A percentile compares a stretch with the other conserved stretches of the same genome.
These are phyloP conservation scores for Diaphora mendica DNA, from an alignment of 2,888 invertebrate species.

Conservation along the genomic window DNA sequence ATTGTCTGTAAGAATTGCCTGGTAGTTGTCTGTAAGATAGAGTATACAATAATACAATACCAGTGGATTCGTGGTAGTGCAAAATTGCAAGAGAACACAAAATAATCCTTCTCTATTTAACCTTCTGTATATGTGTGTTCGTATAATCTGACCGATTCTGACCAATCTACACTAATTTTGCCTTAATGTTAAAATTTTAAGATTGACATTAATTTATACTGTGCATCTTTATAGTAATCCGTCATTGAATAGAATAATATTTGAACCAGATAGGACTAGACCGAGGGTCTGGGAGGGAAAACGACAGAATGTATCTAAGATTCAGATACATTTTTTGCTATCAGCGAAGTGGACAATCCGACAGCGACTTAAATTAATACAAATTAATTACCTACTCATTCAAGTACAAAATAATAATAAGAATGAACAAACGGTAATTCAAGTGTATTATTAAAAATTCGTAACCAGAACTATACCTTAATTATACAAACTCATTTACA, in stretches of 20 bases:
- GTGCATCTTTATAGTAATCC: constrained; percentile 67
- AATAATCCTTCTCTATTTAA: neutral
- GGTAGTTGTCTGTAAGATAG: constrained; percentile 21
- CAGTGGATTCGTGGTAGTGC: neutral
- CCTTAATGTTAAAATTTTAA: constrained; percentile 72
- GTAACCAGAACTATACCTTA: constrained; percentile 60
- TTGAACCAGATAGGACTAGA: constrained; percentile 50
- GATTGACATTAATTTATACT: constrained; percentile 72
- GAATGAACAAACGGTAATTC: constrained; percentile 71
- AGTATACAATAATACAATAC: no score
- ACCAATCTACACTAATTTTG: constrained; percentile 68
- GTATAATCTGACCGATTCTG: constrained; percentile 70
- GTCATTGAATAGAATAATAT: constrained; percentile 55
- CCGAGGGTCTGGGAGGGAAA: constrained; percentile 48
- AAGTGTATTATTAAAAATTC: constrained; percentile 64
- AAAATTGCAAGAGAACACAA: neutral
- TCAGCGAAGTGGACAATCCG: constrained; percentile 71
- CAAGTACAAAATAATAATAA: constrained; percentile 62
- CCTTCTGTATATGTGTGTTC: neutral
- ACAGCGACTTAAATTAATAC: constrained; percentile 66
- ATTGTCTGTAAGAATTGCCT: constrained; percentile 55
- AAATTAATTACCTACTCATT: constrained; percentile 32
- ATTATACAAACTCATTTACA: constrained; percentile 60
- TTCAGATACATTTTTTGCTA: constrained; percentile 67
- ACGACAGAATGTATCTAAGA: constrained; percentile 53